These are phyloP conservation scores for Dascyllus trimaculatus DNA, from an alignment of 2,113 vertebrate genomes.

Conservation along the genomic window DNA sequence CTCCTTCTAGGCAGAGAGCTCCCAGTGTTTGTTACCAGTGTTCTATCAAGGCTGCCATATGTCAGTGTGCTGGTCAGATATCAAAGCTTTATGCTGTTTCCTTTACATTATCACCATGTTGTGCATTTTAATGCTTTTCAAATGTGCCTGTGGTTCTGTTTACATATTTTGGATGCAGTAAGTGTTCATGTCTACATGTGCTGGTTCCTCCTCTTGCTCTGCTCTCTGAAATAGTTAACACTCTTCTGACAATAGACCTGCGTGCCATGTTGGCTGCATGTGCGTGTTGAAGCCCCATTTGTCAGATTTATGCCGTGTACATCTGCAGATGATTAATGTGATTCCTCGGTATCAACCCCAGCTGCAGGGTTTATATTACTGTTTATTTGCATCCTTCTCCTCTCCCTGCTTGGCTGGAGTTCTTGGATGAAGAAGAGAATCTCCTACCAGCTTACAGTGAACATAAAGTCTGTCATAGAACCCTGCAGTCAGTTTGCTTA, in stretches of 20 bases:
- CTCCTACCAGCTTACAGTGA: neutral
- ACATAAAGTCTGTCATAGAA: too few species aligned
- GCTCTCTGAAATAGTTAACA: slow-evolving; percentile 23
- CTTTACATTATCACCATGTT: neutral
- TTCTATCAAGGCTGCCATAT: slow-evolving; percentile 6
- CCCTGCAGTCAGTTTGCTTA: too few species aligned
- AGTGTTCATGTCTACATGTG: slow-evolving; percentile 25
- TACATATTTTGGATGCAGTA: slow-evolving; percentile 33
- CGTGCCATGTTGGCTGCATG: slow-evolving; percentile 20
- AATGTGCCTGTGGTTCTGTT: slow-evolving; percentile 32
- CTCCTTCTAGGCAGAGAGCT: slow-evolving; percentile 1
- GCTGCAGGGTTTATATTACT: slow-evolving; percentile 48
- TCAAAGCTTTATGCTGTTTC: neutral
- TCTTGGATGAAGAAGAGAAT: slow-evolving; percentile 24
- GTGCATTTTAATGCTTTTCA: slow-evolving; percentile 13
- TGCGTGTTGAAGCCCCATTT: neutral
- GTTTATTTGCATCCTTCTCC: slow-evolving; percentile 19
- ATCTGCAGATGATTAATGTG: slow-evolving; percentile 80
- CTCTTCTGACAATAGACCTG: slow-evolving; percentile 9
- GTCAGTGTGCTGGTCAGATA: slow-evolving; percentile 14
- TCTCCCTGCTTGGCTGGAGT: neutral
- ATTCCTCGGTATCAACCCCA: slow-evolving; percentile 42
- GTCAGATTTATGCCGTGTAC: slow-evolving; percentile 51
- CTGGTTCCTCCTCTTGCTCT: neutral
- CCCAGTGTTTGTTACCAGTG: neutral